Base-by-base conservation (phyloP, 1,140 invertebrate genomes). In the Leptestheria dahalacensis region DNA sequence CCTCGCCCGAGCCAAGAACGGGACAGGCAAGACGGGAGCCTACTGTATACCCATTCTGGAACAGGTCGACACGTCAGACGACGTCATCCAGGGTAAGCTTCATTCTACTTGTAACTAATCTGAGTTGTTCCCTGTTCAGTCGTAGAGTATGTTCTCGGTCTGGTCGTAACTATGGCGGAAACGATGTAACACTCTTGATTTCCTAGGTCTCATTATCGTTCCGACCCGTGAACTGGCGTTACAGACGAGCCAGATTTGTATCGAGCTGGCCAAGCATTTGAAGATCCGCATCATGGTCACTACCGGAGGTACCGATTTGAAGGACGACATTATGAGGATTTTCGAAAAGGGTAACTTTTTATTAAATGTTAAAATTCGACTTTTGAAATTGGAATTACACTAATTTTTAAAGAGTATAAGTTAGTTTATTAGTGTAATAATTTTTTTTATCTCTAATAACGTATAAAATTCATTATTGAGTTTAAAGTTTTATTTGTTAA, bases 171-270 rank as follows among this genome's bases (percentile, higher is more conserved):
- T 48, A 51, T 62, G n/a, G n/a, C n/a, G n/a, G n/a, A n/a, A n/a
- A n/a, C n/a, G n/a, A n/a, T n/a, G n/a, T n/a, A n/a, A n/a, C n/a
- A n/a, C n/a, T n/a, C 29, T 64, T 68, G 55, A 60, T 64, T 59
- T 74, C 72, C 59, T 71, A 82, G 96, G 94, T 67, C 78, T 99
- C 74, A 84, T 99, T 61, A 93, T 99, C 74, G 97, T 99, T 65
- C 97, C 97, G 64, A 99, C 97, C 52, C 80, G 97, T 78, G 97
- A 99, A 76, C 78, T 99, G 73, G 97, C 97, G 64, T 80, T 99
- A 64, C 97, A 99, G 75, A 99, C 96, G 68, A 97, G 93, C 78
- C 95, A 99, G 77, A 99, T 99, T 68, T 96, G 95, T 74, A 98
- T 97, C 73, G 94, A 99, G 74, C 77, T 99, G 60, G 86, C 92